phyloP scores from a whole-genome alignment of 1,140 invertebrate species.

The Scaptomyza hsui region DNA sequence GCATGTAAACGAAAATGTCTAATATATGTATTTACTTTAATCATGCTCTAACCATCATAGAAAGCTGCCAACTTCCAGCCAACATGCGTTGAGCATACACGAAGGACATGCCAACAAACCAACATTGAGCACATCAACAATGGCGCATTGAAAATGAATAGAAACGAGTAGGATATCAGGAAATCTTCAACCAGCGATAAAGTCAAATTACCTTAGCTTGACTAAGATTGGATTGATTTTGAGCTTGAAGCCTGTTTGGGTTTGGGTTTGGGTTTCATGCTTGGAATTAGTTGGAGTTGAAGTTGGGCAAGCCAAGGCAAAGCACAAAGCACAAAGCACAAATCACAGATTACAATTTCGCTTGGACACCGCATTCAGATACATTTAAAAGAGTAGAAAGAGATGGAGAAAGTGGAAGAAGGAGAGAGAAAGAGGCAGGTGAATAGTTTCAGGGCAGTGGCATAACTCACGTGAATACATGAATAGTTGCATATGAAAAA shows the following conservation, averaged over 20 bases:
- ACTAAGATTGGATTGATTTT: slow-evolving; percentile 8
- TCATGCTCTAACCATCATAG: background rate
- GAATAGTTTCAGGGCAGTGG: slow-evolving; percentile 11
- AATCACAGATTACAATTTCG: slow-evolving; percentile 56
- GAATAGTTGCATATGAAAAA: slow-evolving; percentile 60
- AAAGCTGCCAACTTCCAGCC: background rate
- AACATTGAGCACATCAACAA: slow-evolving; percentile 4
- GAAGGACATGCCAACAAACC: background rate
- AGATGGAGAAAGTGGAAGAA: background rate
- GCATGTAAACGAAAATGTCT: background rate
- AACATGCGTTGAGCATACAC: background rate
- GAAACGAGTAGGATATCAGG: background rate
- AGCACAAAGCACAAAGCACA: slow-evolving; percentile 47
- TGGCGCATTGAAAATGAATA: too few relatives aligned
- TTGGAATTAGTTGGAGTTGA: slow-evolving; percentile 1
- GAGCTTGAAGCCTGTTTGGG: background rate
- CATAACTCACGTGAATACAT: slow-evolving; percentile 61
- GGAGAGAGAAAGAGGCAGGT: background rate
- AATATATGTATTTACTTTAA: too few relatives aligned
- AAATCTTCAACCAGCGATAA: slow-evolving; percentile 21
- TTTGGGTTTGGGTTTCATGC: too few relatives aligned
- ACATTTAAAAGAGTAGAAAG: slow-evolving; percentile 11
- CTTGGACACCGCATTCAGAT: slow-evolving; percentile 37
- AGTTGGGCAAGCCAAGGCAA: slow-evolving; percentile 13
- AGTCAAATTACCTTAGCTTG: slow-evolving; percentile 25